Evolutionary conservation across 37 sponge, comb jelly and placozoan species (phyloP).

Genomic region (Oscarella lobularis): DNA sequence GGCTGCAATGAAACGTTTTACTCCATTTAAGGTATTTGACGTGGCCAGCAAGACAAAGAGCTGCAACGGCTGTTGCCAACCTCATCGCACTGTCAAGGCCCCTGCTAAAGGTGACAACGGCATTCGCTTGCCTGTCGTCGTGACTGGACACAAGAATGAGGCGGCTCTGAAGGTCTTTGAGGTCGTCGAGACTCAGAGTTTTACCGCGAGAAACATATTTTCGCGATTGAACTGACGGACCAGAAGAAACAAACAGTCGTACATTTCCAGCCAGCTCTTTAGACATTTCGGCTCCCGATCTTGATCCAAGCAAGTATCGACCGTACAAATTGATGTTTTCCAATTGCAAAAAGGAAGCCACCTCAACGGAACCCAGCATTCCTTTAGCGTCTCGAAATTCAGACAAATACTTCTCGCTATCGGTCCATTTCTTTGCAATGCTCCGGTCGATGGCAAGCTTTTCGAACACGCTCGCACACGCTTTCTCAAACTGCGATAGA

Average conservation of each 20-base stretch:
- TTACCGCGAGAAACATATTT: too few relatives aligned
- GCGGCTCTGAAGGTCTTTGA: constrained; percentile 1
- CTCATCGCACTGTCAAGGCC: not conserved
- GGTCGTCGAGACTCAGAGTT: too few relatives aligned
- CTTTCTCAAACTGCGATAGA: not conserved
- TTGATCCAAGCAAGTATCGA: too few relatives aligned
- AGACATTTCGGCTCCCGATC: too few relatives aligned
- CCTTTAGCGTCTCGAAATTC: constrained; percentile 11
- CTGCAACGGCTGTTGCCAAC: not conserved
- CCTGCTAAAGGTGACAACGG: too few relatives aligned
- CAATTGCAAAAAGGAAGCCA: constrained; percentile 20
- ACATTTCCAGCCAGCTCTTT: too few relatives aligned
- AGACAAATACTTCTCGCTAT: constrained; percentile 2
- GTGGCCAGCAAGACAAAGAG: not conserved
- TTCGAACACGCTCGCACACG: not conserved
- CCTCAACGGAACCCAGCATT: constrained; percentile 28
- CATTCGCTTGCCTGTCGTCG: too few relatives aligned
- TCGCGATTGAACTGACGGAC: too few relatives aligned
- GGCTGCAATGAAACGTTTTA: not conserved
- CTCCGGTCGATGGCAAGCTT: not conserved
- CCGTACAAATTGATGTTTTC: constrained; percentile 20
- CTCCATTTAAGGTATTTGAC: not conserved
- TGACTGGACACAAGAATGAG: not conserved
- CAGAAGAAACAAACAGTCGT: too few relatives aligned
- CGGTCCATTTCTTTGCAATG: constrained; percentile 4